Conservation (phyloP, 2,797 vertebrate species). For the Anguilla anguilla region DNA sequence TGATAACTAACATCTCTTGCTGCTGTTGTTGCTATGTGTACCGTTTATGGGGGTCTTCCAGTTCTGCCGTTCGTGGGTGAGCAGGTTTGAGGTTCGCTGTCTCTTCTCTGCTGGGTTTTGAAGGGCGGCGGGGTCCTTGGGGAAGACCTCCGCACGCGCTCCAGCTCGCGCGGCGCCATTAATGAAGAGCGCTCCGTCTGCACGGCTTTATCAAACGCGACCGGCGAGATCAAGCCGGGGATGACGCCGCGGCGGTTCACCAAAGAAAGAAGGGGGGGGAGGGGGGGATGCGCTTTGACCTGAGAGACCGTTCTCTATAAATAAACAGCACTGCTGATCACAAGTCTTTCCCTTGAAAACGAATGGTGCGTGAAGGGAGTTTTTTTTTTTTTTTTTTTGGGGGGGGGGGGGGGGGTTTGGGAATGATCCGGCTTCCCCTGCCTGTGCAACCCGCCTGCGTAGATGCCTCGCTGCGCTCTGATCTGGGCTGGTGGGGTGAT, state of each 20-base stretch:
- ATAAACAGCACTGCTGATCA: background rate
- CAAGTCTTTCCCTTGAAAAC: background rate
- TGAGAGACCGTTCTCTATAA: background rate
- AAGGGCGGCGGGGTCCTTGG: background rate
- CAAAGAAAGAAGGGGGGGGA: background rate
- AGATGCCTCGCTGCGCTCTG: background rate
- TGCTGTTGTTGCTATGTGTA: background rate
- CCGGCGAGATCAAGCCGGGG: background rate
- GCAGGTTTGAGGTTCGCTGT: background rate
- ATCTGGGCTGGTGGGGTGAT: background rate
- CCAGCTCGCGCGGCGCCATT: background rate
- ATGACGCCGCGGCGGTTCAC: background rate
- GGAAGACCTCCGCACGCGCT: background rate
- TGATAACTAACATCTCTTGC: background rate
- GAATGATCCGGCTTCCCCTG: background rate
- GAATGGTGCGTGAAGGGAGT: background rate
- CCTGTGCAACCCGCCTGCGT: background rate
- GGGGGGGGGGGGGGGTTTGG: background rate
- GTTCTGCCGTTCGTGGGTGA: background rate
- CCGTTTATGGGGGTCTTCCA: no score
- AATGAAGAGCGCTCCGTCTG: background rate
- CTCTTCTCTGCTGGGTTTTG: background rate
- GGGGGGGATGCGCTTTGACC: background rate
- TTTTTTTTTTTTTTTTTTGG: background rate
- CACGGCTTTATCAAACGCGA: background rate